Evolutionary conservation across 2,797 vertebrate genomes (phyloP).

Genomic region (Micropoecilia bifurca): DNA sequence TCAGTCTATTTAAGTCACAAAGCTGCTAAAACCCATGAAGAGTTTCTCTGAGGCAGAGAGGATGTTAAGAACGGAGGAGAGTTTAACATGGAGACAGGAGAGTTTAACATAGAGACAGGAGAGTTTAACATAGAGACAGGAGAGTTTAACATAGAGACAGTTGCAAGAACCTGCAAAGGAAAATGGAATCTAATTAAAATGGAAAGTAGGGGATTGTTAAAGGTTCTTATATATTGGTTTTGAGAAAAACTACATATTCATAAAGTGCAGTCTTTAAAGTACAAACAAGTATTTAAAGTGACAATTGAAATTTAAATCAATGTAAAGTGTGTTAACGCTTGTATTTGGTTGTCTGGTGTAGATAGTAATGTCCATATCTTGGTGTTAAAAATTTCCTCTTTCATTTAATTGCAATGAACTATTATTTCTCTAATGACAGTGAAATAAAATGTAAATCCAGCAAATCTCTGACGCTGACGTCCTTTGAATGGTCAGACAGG

Average conservation of each 20-base stretch:
- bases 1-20: slow-evolving; percentile 30
- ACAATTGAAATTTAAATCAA: background rate
- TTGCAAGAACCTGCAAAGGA: background rate
- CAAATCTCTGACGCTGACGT: background rate
- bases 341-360: background rate
- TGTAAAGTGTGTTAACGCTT: background rate
- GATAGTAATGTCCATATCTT: background rate
- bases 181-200: background rate
- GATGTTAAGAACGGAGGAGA: background rate
- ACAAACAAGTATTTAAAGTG: background rate
- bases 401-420: slow-evolving; percentile 1
- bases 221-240: background rate
- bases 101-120: background rate
- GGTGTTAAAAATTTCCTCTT: background rate
- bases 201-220: background rate
- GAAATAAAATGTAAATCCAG: background rate
- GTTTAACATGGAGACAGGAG: background rate
- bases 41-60: slow-evolving; percentile 7
- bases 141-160: background rate
- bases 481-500: slow-evolving; percentile 13
- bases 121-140: background rate
- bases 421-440: background rate
- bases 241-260: background rate
- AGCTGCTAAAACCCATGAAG: slow-evolving; percentile 3
- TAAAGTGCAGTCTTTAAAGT: background rate